A percentile compares a stretch with the other conserved stretches of the same genome.
phyloP scores from a whole-genome alignment of 2,113 vertebrate genomes.

The Galbula dea region DNA sequence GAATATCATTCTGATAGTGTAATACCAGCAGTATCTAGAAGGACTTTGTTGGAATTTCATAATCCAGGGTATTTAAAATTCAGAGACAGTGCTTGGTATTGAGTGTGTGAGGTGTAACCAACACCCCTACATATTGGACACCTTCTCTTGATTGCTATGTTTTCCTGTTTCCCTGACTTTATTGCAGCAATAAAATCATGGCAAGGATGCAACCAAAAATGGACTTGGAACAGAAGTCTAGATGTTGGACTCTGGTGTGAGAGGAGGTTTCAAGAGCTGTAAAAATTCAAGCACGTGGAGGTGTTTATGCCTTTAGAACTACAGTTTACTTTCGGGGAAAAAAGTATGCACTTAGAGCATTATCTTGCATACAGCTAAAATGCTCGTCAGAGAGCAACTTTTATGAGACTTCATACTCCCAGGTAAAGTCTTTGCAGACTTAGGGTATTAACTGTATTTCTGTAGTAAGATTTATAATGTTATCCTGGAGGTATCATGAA shows the following conservation, averaged over 20 bases:
- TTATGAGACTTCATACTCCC: background rate
- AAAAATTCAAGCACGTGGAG: background rate
- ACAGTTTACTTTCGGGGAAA: background rate
- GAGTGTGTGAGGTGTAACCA: rapidly evolving
- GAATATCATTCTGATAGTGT: background rate
- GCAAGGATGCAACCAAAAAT: background rate
- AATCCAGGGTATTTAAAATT: background rate
- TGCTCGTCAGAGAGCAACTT: background rate
- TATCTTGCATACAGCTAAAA: background rate
- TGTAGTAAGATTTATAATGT: background rate
- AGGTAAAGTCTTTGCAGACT: background rate
- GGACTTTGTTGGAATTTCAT: background rate
- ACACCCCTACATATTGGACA: rapidly evolving
- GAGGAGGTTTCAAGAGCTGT: conserved; percentile 4
- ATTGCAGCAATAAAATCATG: background rate
- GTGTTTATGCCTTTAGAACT: background rate
- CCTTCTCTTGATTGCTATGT: background rate
- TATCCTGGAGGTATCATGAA: background rate
- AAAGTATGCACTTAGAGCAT: background rate
- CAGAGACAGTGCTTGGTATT: rapidly evolving
- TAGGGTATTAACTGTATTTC: background rate
- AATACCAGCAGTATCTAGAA: background rate
- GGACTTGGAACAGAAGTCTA: conserved; percentile 52
- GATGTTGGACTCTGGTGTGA: conserved; percentile 8
- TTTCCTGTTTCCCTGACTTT: background rate